Evolutionary conservation across 2,797 vertebrate genomes (phyloP).

Genomic region (Spizella passerina): DNA sequence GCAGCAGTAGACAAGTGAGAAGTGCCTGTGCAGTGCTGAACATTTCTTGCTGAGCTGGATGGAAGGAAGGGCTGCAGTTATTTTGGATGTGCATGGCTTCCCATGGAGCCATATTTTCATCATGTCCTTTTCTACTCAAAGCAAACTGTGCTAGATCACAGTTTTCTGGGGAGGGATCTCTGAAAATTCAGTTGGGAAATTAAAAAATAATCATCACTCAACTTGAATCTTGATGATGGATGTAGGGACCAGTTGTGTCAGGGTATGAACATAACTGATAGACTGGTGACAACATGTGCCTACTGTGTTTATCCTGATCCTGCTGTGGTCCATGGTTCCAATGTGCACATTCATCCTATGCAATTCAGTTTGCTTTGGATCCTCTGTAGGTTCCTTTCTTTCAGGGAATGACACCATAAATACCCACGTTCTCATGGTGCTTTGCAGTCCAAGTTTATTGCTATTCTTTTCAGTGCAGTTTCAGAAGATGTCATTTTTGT

Average conservation of each 20-base stretch:
- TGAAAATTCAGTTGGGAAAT: not conserved
- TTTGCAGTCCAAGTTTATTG: not conserved
- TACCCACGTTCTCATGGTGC: fast-evolving
- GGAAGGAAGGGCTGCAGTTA: not conserved
- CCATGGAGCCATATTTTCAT: not conserved
- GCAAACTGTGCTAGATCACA: not conserved
- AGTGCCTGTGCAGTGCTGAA: not conserved
- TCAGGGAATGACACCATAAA: not conserved
- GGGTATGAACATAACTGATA: not conserved
- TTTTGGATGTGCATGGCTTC: not conserved
- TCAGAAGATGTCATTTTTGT: not conserved
- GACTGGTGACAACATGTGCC: not conserved
- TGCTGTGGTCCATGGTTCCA: not conserved
- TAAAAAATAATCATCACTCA: not conserved
- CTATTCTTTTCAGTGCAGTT: not conserved
- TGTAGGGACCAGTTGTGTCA: not conserved
- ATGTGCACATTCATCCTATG: fast-evolving
- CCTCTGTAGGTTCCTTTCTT: not conserved
- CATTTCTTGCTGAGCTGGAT: not conserved
- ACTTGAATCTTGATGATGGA: not conserved
- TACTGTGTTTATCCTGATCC: not conserved
- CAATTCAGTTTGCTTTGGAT: not conserved
- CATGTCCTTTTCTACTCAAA: not conserved
- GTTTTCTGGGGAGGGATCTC: not conserved
- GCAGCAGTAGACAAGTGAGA: not conserved